Evolutionary conservation across 2,888 invertebrate species (phyloP), one percentile per base, ranked within the genome.

Genomic region (Campoplex capitator): DNA sequence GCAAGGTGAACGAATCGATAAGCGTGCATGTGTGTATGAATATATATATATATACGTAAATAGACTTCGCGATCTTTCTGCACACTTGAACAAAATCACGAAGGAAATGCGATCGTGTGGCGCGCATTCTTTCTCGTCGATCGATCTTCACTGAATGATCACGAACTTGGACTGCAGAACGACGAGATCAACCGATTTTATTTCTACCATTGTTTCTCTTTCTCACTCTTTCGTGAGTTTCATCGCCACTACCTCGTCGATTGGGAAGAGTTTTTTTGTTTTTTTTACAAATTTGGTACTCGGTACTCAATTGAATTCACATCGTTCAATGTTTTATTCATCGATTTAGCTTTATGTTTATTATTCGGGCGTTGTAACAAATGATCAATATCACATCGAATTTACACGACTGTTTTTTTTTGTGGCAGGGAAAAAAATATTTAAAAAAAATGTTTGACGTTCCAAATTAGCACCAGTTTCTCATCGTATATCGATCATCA

Each of bases 101-200:
- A 51, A 74, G 79, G 73, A 71, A 86, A 86, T 58, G 23, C 76
- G 80, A 83, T 86, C 82, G 80, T 86, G 86, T 84, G 83, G 80
- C 80, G 83, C 88, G 83, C 88, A 88, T 88, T 88, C 81, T 87
- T 88, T 86, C 84, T 84, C 88, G 88, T 85, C 85, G 88, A 88
- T 86, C 85, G 85, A 84, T 86, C 87, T 73, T 65, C 73, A 51
- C 62, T 65, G 82, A 87, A 82, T 84, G 87, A 87, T 87, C 87
- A 87, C 87, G 87, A 87, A 84, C 87, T 79, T 76, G 84, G 87
- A 87, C 87, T 85, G 76, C 82, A 75, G 67, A 84, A 87, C 82
- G 84, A 85, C 56, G 18, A 75, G 81, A 82, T 71, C 81, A 81
- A 76, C 78, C 78, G 45, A 80, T 84, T 84, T 81, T 70, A 58